Conservation (phyloP, 1,140 invertebrate genomes). For the Ceratitis capitata region DNA sequence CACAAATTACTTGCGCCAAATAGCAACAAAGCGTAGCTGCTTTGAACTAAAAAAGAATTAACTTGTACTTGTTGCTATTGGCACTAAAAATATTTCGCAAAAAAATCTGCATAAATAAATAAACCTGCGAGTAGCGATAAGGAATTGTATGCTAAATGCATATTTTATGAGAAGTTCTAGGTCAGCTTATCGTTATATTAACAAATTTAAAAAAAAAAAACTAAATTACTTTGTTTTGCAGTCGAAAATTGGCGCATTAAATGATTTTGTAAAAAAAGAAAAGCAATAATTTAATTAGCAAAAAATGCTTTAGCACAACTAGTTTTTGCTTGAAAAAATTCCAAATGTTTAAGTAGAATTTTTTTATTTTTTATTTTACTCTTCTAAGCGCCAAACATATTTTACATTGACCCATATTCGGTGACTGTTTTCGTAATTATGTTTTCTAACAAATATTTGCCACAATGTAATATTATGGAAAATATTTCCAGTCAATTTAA, state of each 20-base stretch:
- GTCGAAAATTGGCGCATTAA: too few relatives aligned
- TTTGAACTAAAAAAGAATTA: background rate
- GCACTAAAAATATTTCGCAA: background rate
- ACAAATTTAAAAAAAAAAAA: background rate
- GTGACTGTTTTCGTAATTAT: too few relatives aligned
- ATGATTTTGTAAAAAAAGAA: too few relatives aligned
- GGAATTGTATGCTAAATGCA: background rate
- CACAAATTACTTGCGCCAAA: background rate
- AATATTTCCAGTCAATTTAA: background rate
- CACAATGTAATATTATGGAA: background rate
- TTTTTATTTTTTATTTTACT: background rate
- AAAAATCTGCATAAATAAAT: background rate
- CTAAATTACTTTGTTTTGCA: too few relatives aligned
- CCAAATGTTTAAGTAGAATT: background rate
- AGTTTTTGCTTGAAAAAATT: too few relatives aligned
- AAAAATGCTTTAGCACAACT: too few relatives aligned
- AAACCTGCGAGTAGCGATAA: conserved; percentile 8
- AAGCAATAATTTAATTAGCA: too few relatives aligned
- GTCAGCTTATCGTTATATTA: background rate
- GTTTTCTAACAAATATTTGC: background rate
- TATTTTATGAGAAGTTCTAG: conserved; percentile 11
- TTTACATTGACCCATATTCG: background rate
- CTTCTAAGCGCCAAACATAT: background rate
- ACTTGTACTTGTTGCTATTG: background rate
- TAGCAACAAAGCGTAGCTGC: background rate